Conservation (phyloP, 2,113 vertebrate genomes). For the Puntigrus tetrazona region DNA sequence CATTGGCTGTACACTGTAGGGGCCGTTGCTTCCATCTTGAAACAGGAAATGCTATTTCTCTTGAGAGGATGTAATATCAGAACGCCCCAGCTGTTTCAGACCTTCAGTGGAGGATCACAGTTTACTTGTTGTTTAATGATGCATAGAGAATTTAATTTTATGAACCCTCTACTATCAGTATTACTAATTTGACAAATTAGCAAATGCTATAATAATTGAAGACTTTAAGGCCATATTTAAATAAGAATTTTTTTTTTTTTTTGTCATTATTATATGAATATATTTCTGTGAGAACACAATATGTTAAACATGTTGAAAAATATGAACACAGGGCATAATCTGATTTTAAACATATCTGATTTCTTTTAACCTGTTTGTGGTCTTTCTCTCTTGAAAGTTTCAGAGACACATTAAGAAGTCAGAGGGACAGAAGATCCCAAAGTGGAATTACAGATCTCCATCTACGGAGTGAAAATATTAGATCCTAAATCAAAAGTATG, state of each 20-base stretch:
- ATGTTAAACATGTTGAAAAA: no score
- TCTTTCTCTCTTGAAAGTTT: conserved; percentile 76
- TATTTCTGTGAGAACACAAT: no score
- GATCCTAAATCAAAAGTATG: conserved; percentile 95
- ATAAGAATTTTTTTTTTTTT: background rate
- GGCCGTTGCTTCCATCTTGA: background rate
- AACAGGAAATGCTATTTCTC: background rate
- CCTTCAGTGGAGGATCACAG: background rate
- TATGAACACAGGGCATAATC: no score
- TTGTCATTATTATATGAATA: background rate
- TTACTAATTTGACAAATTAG: background rate
- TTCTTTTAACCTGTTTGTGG: background rate
- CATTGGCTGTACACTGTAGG: background rate
- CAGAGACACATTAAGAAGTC: conserved; percentile 99
- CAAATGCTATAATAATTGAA: background rate
- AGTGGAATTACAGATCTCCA: conserved; percentile 98
- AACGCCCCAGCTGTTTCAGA: background rate
- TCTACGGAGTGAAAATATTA: conserved; percentile 97
- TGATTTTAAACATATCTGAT: background rate
- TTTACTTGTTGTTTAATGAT: conserved; percentile 1
- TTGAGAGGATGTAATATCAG: background rate
- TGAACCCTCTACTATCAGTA: background rate
- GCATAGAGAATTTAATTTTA: background rate
- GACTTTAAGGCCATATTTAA: background rate
- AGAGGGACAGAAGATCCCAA: conserved; percentile 94